Conservation (phyloP, 1,140 invertebrate species). For the Delia radicum region DNA sequence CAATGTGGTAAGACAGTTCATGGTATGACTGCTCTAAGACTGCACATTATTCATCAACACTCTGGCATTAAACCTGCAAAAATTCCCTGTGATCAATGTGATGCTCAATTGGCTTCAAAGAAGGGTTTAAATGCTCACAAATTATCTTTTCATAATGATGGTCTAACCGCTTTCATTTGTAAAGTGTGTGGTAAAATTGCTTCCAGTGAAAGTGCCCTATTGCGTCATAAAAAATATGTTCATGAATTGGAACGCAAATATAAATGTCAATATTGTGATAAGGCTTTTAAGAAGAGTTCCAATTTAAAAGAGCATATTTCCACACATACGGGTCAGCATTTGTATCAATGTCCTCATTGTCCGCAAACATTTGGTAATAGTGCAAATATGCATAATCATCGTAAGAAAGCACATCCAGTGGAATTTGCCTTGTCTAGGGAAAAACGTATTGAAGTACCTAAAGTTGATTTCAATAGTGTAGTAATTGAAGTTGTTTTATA, state of each 20-base stretch:
- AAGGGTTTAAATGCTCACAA: constrained; percentile 38
- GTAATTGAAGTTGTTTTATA: background rate
- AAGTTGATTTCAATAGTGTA: background rate
- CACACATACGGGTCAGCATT: constrained; percentile 41
- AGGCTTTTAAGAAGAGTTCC: constrained; percentile 35
- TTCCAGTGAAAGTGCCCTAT: constrained; percentile 33
- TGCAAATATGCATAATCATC: constrained; percentile 44
- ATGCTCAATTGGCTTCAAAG: constrained; percentile 30
- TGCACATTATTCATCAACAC: constrained; percentile 24
- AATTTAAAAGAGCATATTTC: constrained; percentile 40
- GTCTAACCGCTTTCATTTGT: constrained; percentile 35
- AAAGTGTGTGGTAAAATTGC: constrained; percentile 37
- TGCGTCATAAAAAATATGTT: constrained; percentile 35
- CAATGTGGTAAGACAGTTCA: constrained; percentile 39
- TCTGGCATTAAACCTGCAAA: constrained; percentile 27
- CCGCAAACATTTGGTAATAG: constrained; percentile 40
- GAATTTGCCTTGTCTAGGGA: constrained; percentile 32
- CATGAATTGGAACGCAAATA: constrained; percentile 37
- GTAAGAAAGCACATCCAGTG: constrained; percentile 37
- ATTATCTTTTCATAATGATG: constrained; percentile 36
- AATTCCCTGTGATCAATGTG: constrained; percentile 23
- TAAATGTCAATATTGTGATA: constrained; percentile 39
- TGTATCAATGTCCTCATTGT: constrained; percentile 44
- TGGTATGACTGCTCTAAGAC: constrained; percentile 11
- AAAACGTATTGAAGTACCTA: background rate